phyloP scores from a whole-genome alignment of 92 coral and sea anemone species.

The Virgularia gustaviana region DNA sequence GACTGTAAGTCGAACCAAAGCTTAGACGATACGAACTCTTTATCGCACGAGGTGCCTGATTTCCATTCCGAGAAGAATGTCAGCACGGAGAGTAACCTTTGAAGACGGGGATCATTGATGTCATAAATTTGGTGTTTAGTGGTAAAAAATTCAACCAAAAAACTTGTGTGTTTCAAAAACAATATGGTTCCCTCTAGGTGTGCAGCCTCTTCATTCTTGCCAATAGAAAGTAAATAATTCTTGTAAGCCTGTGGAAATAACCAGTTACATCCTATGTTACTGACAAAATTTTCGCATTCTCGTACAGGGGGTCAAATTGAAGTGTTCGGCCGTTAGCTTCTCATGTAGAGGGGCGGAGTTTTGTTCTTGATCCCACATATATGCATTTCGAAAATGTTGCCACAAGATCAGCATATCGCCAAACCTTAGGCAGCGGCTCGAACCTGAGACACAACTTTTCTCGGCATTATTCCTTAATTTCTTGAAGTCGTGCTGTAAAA shows the following conservation, averaged over 20 bases:
- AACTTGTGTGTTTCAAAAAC: no score
- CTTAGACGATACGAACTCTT: no score
- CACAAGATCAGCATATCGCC: constrained; percentile 33
- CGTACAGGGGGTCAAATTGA: constrained; percentile 33
- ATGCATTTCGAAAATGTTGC: constrained; percentile 46
- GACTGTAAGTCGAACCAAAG: no score
- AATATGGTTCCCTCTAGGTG: no score
- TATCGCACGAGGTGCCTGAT: no score
- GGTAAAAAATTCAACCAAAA: no score
- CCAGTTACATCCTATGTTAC: constrained; percentile 36
- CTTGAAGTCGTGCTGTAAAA: constrained; percentile 51
- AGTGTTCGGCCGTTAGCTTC: constrained; percentile 24
- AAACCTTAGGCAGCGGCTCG: constrained; percentile 33
- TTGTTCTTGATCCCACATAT: constrained; percentile 50
- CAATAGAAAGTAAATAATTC: background rate
- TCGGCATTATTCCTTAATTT: constrained; percentile 53
- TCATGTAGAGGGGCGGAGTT: constrained; percentile 53
- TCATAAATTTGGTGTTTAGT: no score
- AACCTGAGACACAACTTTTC: constrained; percentile 34
- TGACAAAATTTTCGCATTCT: constrained; percentile 41
- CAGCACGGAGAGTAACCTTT: no score
- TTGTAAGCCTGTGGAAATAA: background rate
- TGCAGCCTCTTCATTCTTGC: background rate
- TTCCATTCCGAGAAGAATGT: no score
- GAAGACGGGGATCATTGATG: no score